Conservation (phyloP, 1,140 invertebrate species). For the Ips typographus region DNA sequence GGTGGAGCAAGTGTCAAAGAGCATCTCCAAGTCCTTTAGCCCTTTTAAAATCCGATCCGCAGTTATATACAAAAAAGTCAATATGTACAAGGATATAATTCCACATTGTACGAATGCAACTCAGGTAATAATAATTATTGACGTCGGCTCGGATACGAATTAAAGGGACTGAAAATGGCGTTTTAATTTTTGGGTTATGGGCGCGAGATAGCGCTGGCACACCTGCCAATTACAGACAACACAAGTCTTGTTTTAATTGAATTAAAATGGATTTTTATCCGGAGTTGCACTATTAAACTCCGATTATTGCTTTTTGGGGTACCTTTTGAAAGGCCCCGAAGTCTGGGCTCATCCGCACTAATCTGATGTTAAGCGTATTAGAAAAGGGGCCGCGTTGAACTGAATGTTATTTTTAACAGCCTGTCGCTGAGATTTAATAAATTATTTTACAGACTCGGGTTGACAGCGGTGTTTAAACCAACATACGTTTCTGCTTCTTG, state of each 20-base stretch:
- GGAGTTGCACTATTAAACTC: too few relatives aligned
- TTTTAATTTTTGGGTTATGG: slow-evolving; percentile 20
- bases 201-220: background rate
- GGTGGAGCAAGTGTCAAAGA: too few relatives aligned
- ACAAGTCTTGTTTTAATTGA: slow-evolving; percentile 9
- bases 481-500: slow-evolving; percentile 46
- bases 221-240: slow-evolving; percentile 2
- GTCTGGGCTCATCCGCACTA: slow-evolving; percentile 5
- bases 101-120: too few relatives aligned
- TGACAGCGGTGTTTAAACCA: slow-evolving; percentile 45
- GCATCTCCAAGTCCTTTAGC: too few relatives aligned
- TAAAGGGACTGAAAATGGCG: slow-evolving; percentile 23
- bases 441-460: slow-evolving; percentile 41
- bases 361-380: slow-evolving; percentile 22
- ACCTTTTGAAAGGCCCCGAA: too few relatives aligned
- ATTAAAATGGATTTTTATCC: slow-evolving; percentile 8
- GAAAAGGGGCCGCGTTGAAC: slow-evolving; percentile 35
- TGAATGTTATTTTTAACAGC: slow-evolving; percentile 44
- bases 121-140: too few relatives aligned
- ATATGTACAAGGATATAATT: too few relatives aligned
- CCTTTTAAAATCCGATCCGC: too few relatives aligned
- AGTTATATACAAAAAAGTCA: too few relatives aligned
- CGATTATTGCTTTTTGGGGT: too few relatives aligned
- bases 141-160: slow-evolving; percentile 10
- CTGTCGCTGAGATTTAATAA: slow-evolving; percentile 43